Conservation (phyloP, 1,140 invertebrate genomes). For the Macrocentrus cingulum region DNA sequence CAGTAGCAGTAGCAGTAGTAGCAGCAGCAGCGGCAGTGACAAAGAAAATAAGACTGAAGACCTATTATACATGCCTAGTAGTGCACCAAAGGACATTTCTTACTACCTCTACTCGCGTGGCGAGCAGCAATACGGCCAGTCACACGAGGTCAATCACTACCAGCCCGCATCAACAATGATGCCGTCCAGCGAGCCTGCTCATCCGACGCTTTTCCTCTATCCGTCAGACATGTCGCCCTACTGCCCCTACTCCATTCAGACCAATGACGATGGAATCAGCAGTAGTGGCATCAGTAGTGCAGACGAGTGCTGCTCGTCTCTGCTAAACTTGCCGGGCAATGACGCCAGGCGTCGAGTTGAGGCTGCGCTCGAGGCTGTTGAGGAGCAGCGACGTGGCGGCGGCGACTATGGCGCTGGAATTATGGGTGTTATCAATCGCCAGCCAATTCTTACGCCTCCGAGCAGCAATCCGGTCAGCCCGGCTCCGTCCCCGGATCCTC, state of each 20-base stretch:
- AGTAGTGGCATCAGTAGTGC: constrained; percentile 18
- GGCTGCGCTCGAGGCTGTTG: constrained; percentile 65
- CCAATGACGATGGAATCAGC: constrained; percentile 34
- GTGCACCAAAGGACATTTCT: constrained; percentile 37
- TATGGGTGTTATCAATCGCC: constrained; percentile 35
- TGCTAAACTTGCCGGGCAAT: constrained; percentile 59
- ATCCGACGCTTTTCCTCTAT: no score
- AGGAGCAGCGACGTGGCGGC: constrained; percentile 56
- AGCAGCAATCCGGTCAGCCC: constrained; percentile 65
- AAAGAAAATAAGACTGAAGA: constrained; percentile 55
- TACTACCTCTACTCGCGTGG: constrained; percentile 48
- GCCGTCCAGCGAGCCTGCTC: no score
- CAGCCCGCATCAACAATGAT: no score
- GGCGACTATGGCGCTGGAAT: constrained; percentile 35
- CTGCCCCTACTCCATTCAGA: constrained; percentile 36
- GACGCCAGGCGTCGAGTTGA: constrained; percentile 71
- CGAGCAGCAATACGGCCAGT: constrained; percentile 37
- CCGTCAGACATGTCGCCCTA: no score
- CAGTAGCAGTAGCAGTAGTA: constrained; percentile 28
- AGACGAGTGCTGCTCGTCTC: constrained; percentile 41
- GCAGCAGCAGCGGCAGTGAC: constrained; percentile 33
- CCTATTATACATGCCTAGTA: constrained; percentile 28
- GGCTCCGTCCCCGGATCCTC: constrained; percentile 63
- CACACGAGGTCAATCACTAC: no score
- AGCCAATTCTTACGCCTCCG: constrained; percentile 65